Evolutionary conservation across 2,797 vertebrate genomes (phyloP).

Genomic region (Morelia viridis): DNA sequence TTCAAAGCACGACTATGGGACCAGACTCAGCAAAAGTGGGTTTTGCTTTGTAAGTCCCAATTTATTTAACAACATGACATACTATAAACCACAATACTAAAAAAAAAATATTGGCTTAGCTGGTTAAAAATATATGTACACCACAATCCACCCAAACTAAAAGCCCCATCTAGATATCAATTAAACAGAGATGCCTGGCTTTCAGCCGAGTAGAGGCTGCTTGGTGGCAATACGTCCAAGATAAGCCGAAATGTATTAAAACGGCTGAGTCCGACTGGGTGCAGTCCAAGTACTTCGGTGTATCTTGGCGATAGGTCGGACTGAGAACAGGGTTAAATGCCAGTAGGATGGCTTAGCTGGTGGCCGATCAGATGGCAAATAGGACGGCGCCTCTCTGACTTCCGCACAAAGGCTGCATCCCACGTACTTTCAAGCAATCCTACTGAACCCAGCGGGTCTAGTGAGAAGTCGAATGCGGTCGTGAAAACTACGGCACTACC

Average conservation of each 20-base stretch:
- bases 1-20: not conserved
- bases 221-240: not conserved
- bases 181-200: not conserved
- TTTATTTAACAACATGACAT: not conserved
- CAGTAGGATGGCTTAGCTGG: not conserved
- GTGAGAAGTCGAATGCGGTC: not conserved
- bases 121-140: not conserved
- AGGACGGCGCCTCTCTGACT: not conserved
- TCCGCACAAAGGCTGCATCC: not conserved
- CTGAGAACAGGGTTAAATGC: not conserved
- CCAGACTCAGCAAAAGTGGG: not conserved
- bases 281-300: not conserved
- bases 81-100: not conserved
- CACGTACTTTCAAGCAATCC: not conserved
- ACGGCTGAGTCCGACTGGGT: not conserved
- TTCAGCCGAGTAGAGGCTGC: not conserved
- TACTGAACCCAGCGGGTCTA: not conserved
- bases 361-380: not conserved
- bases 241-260: not conserved
- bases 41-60: not conserved
- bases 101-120: not conserved
- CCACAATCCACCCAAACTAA: conserved; percentile 24
- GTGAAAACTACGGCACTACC: too few relatives aligned
- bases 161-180: not conserved
- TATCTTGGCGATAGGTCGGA: not conserved